These are phyloP conservation scores for Struthidea cinerea DNA, from an alignment of 2,113 vertebrate genomes.

Conservation along the genomic window DNA sequence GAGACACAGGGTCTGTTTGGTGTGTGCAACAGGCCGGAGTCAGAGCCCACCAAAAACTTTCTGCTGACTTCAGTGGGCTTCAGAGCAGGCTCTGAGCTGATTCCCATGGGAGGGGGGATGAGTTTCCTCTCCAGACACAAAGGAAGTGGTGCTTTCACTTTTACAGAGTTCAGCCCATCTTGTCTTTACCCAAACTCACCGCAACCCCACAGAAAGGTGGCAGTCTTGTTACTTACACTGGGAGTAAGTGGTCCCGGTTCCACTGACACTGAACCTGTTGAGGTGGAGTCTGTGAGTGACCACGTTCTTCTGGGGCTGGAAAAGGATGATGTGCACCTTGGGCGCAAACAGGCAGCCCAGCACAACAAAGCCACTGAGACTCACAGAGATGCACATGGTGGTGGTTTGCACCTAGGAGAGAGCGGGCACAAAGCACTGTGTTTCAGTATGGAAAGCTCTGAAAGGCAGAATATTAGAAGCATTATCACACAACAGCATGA, in stretches of 20 bases:
- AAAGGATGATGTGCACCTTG: constrained; percentile 97
- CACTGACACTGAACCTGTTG: constrained; percentile 95
- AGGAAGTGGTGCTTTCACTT: not conserved
- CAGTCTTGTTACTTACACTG: constrained; percentile 80
- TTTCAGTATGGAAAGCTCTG: not conserved
- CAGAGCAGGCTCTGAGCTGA: not conserved
- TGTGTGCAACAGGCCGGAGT: not conserved
- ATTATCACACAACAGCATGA: not conserved
- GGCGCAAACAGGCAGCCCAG: constrained; percentile 96
- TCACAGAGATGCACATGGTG: constrained; percentile 98
- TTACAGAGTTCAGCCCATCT: not conserved
- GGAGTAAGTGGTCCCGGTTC: constrained; percentile 87
- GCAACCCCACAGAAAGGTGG: not conserved
- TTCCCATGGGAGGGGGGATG: not conserved
- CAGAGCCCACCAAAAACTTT: not conserved
- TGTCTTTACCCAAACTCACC: not conserved
- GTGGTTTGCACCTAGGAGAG: constrained; percentile 92
- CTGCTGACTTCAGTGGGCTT: not conserved
- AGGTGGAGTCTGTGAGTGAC: constrained; percentile 93
- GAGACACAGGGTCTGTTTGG: not conserved
- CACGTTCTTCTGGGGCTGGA: constrained; percentile 99
- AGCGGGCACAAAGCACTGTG: not conserved
- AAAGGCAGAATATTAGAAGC: not conserved
- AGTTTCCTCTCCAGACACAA: not conserved
- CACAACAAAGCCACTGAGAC: constrained; percentile 96